phyloP scores from a whole-genome alignment of 2,888 invertebrate species.

The Boloria selene region DNA sequence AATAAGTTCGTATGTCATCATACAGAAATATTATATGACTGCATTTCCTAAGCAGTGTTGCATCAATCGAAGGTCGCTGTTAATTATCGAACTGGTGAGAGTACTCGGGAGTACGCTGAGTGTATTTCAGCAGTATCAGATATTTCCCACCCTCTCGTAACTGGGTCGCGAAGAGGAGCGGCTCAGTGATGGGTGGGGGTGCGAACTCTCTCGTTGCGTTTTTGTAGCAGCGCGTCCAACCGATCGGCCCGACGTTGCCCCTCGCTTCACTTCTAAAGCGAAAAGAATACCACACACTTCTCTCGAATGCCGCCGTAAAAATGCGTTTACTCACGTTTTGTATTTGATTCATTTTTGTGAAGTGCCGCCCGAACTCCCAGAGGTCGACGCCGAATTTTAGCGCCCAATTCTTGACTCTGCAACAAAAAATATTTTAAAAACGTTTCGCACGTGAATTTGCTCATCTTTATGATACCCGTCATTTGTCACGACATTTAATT shows the following conservation, averaged over 20 bases:
- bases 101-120: slow-evolving; percentile 43
- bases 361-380: slow-evolving; percentile 93
- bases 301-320: slow-evolving; percentile 32
- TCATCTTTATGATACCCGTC: slow-evolving; percentile 27
- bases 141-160: slow-evolving; percentile 52
- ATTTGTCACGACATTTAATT: slow-evolving; percentile 40
- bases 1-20: no score
- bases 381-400: slow-evolving; percentile 94
- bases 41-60: slow-evolving; percentile 3
- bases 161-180: slow-evolving; percentile 56
- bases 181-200: slow-evolving; percentile 44
- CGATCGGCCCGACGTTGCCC: slow-evolving; percentile 53
- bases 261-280: slow-evolving; percentile 54
- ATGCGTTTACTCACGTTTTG: slow-evolving; percentile 87
- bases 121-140: slow-evolving; percentile 50
- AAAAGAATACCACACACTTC: slow-evolving; percentile 44
- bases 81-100: slow-evolving; percentile 47
- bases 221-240: slow-evolving; percentile 70
- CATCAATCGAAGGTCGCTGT: slow-evolving; percentile 43
- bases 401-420: slow-evolving; percentile 96
- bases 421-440: slow-evolving; percentile 65
- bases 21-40: slow-evolving; percentile 8
- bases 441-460: slow-evolving; percentile 29
- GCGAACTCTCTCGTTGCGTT: slow-evolving; percentile 59
- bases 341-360: slow-evolving; percentile 94